phyloP scores from a whole-genome alignment of 1,140 invertebrate genomes.

The Papilio xuthus region DNA sequence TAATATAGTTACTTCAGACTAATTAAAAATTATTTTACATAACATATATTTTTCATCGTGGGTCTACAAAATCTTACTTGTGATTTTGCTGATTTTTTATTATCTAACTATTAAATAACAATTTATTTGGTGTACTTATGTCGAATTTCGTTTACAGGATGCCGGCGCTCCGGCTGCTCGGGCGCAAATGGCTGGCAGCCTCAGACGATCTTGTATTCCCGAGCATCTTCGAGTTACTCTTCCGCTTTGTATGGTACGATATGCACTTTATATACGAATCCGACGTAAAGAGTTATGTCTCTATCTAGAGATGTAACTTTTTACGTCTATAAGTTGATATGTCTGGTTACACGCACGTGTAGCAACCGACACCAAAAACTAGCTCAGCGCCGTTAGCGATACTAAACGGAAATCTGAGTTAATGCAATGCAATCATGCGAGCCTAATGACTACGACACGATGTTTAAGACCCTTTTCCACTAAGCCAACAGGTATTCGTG shows the following conservation, averaged over 20 bases:
- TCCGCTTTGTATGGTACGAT: constrained; percentile 87
- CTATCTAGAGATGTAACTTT: too few species aligned
- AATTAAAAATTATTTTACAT: neutral
- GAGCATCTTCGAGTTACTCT: constrained; percentile 88
- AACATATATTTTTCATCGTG: too few species aligned
- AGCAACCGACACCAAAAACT: constrained; percentile 13
- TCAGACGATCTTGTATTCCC: constrained; percentile 91
- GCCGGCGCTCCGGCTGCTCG: constrained; percentile 89
- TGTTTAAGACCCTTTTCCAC: too few species aligned
- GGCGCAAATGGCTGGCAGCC: constrained; percentile 89
- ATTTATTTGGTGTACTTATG: constrained; percentile 7
- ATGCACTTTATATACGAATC: constrained; percentile 23
- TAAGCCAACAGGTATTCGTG: too few species aligned
- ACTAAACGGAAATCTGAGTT: constrained; percentile 3
- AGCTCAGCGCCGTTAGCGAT: constrained; percentile 8
- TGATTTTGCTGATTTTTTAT: too few species aligned
- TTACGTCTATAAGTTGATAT: neutral
- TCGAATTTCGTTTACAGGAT: constrained; percentile 77
- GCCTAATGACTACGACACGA: neutral
- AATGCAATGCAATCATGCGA: constrained; percentile 11
- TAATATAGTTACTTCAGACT: neutral
- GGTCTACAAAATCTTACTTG: too few species aligned
- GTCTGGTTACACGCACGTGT: constrained; percentile 5
- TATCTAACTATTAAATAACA: too few species aligned
- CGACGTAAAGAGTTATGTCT: too few species aligned